Base-by-base conservation (phyloP, 2,797 vertebrate species). In the Linurgus olivaceus region DNA sequence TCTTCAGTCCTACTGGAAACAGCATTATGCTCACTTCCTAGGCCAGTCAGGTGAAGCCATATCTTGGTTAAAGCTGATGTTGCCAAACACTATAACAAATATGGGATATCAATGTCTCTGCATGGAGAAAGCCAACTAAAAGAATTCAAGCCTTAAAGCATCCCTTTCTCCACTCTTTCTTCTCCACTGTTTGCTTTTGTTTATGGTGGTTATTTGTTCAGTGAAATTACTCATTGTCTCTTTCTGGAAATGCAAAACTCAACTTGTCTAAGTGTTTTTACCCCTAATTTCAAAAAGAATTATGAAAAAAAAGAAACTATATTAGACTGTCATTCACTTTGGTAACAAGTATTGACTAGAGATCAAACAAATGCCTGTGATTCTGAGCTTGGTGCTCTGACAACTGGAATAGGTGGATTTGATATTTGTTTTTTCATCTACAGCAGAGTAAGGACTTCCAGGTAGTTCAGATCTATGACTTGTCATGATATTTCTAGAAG, bases 1-100 rank as follows among this genome's bases (percentile, higher is more conserved):
- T 71, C 35, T 92, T 90, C 81, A 66, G 81, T 84, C 72, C 72
- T 95, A 37, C 35, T 66, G 29, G 61, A 83, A 96, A 79, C 77
- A 90, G 23, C 47, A 62, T 61, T 52, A n/a, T 33, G 31, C 17
- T 94, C 1, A 4, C 52, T 85, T 94, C 52, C 50, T 59, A 40
- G 91, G 78, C 82, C 67, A 84, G 63, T 81, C 82, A 61, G 66
- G 47, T 72, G 73, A 95, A 94, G 48, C 63, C 31, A 50, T 63
- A 55, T 82, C 79, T 94, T 90, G 75, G 26, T 75, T 78, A 71
- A 72, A 76, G 74, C 4, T 6, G 15, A 19, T 90, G 15, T 63
- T 88, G 57, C 19, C 86, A 83, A 73, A 86, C 6, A 15, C 11
- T 48, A 0, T 40, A 58, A n/a, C 8, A 72, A 88, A 72, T 4